Evolutionary conservation across 2,797 vertebrate genomes (phyloP).

Genomic region (Pitangus sulphuratus): DNA sequence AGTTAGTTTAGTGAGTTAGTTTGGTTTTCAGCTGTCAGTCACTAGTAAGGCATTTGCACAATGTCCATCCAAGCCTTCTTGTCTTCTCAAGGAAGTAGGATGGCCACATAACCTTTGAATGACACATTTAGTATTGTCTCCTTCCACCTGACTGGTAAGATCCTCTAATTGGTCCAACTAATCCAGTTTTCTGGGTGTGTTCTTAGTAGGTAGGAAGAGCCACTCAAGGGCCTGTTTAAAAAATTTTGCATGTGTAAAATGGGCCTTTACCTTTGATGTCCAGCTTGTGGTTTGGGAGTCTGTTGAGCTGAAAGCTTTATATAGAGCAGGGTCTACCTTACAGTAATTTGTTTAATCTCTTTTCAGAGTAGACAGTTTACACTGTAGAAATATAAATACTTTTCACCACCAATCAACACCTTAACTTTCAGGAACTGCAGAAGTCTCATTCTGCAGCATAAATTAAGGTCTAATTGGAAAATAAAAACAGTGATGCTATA

Average conservation of each 20-base stretch:
- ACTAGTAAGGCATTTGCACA: neutral
- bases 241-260: neutral
- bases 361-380: neutral
- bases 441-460: neutral
- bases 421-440: neutral
- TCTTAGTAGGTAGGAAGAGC: neutral
- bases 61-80: neutral
- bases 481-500: neutral
- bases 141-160: neutral
- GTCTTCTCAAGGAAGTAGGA: neutral
- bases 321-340: neutral
- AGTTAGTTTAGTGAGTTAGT: neutral
- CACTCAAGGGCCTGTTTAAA: neutral
- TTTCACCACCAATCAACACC: neutral
- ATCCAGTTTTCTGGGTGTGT: neutral
- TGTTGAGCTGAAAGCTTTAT: neutral
- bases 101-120: neutral
- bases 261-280: neutral
- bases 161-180: neutral
- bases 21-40: neutral
- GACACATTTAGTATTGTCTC: neutral
- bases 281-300: neutral
- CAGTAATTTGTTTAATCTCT: neutral
- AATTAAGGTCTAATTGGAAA: neutral
- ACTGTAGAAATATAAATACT: neutral